phyloP scores from a whole-genome alignment of 2,888 invertebrate genomes.

The Schrankia costaestrigalis region DNA sequence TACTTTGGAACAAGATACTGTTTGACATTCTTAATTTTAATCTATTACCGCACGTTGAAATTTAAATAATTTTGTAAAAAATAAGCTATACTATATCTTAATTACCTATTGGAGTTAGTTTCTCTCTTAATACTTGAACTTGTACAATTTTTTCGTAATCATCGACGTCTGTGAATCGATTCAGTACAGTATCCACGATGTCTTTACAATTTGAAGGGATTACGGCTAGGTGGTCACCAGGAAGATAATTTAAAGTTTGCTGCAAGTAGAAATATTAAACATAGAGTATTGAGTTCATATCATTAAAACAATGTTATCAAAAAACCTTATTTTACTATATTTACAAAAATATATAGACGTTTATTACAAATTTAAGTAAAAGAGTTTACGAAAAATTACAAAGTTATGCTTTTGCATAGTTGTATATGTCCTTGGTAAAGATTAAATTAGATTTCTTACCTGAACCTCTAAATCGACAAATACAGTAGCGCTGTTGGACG shows the following conservation, averaged over 20 bases:
- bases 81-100: background rate
- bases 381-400: background rate
- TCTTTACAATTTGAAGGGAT: conserved; percentile 89
- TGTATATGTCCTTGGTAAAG: background rate
- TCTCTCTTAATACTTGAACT: conserved; percentile 90
- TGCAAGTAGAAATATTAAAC: conserved; percentile 28
- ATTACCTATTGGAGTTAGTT: conserved; percentile 89
- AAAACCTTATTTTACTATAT: too few relatives aligned
- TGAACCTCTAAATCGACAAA: conserved; percentile 79
- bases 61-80: too few relatives aligned
- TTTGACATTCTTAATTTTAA: too few relatives aligned
- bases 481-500: conserved; percentile 76
- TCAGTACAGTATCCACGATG: conserved; percentile 88
- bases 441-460: conserved; percentile 42
- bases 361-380: background rate
- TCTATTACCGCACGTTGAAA: too few relatives aligned
- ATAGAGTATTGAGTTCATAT: background rate
- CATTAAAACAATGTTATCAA: too few relatives aligned
- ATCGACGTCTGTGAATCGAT: conserved; percentile 83
- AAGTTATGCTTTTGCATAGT: background rate
- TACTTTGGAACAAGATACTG: too few relatives aligned
- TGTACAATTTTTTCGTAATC: conserved; percentile 86
- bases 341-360: background rate
- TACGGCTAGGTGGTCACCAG: conserved; percentile 97
- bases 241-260: conserved; percentile 85